Conservation (phyloP, 2,113 vertebrate genomes). For the Scalopus aquaticus region DNA sequence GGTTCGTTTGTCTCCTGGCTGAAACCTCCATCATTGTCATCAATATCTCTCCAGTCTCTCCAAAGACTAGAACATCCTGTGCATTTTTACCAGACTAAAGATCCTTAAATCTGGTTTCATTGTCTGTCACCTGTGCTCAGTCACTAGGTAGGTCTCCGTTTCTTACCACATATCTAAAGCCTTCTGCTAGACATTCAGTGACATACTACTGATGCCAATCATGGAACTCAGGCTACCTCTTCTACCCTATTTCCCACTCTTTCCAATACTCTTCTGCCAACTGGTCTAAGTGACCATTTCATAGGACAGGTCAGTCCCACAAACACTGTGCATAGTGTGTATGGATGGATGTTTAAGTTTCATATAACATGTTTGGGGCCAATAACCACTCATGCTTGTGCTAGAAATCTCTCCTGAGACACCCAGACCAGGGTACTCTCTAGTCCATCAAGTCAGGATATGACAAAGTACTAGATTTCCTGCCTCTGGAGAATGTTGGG, state of each 20-base stretch:
- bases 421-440: too few species aligned
- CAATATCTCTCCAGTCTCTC: neutral
- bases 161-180: neutral
- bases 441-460: neutral
- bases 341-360: neutral
- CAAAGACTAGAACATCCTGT: neutral
- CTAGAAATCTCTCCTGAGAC: too few species aligned
- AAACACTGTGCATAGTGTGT: neutral
- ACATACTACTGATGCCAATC: fast-evolving
- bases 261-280: neutral
- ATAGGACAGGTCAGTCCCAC: neutral
- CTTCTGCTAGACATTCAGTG: too few species aligned
- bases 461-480: neutral
- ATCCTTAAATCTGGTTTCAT: neutral
- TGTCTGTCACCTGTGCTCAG: neutral
- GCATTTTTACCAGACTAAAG: neutral
- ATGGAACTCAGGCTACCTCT: neutral
- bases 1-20: neutral
- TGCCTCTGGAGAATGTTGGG: neutral
- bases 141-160: neutral
- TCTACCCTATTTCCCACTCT: too few species aligned
- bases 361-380: neutral
- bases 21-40: neutral
- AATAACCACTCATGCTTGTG: neutral
- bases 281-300: neutral